Conservation (phyloP, 2,888 invertebrate species). For the Drosophila villosipedis region DNA sequence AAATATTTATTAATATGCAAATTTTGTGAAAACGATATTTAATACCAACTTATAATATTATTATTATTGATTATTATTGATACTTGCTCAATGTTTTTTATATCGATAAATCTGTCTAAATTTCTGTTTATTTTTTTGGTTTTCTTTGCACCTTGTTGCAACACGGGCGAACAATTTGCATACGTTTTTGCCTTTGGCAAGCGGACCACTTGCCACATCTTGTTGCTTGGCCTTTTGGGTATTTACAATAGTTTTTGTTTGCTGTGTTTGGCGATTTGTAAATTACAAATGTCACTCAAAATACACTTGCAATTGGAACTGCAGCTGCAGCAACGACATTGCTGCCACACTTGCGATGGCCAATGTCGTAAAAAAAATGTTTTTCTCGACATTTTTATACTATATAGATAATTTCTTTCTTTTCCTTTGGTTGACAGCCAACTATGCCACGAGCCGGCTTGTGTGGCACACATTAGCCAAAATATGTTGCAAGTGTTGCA, state of each 20-base stretch:
- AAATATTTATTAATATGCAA: too few relatives aligned
- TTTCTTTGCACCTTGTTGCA: slow-evolving; percentile 10
- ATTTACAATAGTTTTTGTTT: slow-evolving; percentile 15
- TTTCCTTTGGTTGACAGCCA: slow-evolving; percentile 54
- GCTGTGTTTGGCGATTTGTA: slow-evolving; percentile 39
- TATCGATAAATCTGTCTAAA: slow-evolving; percentile 9
- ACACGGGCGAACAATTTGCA: slow-evolving; percentile 16
- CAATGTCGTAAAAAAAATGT: slow-evolving; percentile 65
- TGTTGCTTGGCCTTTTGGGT: slow-evolving; percentile 13
- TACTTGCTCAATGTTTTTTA: background rate
- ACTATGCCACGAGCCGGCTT: slow-evolving; percentile 72
- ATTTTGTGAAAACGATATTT: background rate
- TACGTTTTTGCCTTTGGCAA: slow-evolving; percentile 59
- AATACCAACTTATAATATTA: too few relatives aligned
- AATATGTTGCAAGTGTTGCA: slow-evolving; percentile 27
- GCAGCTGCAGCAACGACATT: slow-evolving; percentile 21
- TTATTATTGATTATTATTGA: too few relatives aligned
- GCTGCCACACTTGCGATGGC: slow-evolving; percentile 27
- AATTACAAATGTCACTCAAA: slow-evolving; percentile 62
- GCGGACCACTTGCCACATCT: slow-evolving; percentile 55
- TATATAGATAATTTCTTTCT: slow-evolving; percentile 14
- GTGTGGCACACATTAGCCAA: slow-evolving; percentile 52
- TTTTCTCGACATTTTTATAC: slow-evolving; percentile 59
- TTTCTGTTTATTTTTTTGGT: background rate
- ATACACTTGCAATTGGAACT: slow-evolving; percentile 20